Evolutionary conservation across 2,888 invertebrate species (phyloP).

Genomic region (Zeuzera pyrina): DNA sequence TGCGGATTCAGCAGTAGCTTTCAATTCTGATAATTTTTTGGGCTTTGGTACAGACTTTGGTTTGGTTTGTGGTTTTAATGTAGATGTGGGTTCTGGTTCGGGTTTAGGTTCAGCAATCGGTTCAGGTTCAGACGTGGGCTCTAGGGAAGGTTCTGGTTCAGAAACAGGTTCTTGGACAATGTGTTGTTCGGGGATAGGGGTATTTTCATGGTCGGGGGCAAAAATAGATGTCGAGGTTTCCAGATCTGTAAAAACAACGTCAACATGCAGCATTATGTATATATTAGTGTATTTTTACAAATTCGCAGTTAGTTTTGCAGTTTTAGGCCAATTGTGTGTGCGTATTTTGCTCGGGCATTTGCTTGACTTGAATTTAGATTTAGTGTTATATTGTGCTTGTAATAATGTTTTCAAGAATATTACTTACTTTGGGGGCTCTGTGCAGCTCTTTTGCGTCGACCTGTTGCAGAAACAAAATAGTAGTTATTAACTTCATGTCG

Average conservation of each 20-base stretch:
- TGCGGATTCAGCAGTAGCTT: conserved; percentile 49
- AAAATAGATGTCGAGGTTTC: conserved; percentile 50
- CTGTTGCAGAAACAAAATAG: too few relatives aligned
- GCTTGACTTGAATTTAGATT: conserved; percentile 1
- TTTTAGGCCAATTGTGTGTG: conserved; percentile 1
- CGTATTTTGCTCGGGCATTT: not conserved
- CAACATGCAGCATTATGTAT: too few relatives aligned
- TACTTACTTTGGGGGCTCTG: conserved; percentile 31
- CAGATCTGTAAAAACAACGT: conserved; percentile 63
- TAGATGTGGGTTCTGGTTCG: conserved; percentile 49
- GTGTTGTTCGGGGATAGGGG: conserved; percentile 41
- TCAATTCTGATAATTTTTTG: conserved; percentile 38
- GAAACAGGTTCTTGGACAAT: conserved; percentile 39
- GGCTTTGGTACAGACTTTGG: conserved; percentile 39
- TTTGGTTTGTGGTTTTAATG: conserved; percentile 40
- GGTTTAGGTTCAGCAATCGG: conserved; percentile 32
- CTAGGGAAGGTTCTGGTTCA: conserved; percentile 37
- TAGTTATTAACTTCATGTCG: too few relatives aligned
- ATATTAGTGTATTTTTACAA: too few relatives aligned
- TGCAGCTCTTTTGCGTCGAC: conserved; percentile 35
- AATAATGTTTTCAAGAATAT: not conserved
- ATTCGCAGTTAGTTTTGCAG: conserved; percentile 18
- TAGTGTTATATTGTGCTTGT: conserved; percentile 5
- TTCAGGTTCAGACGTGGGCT: conserved; percentile 47
- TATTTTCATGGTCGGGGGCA: conserved; percentile 19